Evolutionary conservation across 2,888 invertebrate genomes (phyloP).

Genomic region (Andrena marginata): DNA sequence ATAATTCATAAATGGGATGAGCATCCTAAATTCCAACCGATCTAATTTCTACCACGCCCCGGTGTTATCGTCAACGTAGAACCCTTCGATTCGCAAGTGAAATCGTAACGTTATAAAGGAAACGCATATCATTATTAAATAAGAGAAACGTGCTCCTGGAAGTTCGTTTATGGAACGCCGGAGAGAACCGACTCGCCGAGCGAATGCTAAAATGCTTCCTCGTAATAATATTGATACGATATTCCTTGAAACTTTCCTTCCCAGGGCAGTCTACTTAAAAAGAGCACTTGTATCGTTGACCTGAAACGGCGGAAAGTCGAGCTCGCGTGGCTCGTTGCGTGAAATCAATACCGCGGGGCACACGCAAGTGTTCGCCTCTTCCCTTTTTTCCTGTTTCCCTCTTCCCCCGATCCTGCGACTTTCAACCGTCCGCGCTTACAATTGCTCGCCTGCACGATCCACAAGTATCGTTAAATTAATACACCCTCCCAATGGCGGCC

Average conservation of each 20-base stretch:
- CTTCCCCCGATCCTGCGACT: conserved; percentile 15
- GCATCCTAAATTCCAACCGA: no score
- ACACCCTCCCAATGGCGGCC: not conserved
- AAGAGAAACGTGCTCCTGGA: not conserved
- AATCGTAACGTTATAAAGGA: no score
- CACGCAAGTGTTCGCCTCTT: conserved; percentile 71
- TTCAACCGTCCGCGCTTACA: conserved; percentile 1
- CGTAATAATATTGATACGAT: conserved; percentile 21
- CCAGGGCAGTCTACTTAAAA: conserved; percentile 31
- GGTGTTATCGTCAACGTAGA: no score
- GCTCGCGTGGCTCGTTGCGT: conserved; percentile 73
- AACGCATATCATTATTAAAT: no score
- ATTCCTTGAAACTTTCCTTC: conserved; percentile 37
- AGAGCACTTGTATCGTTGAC: conserved; percentile 54
- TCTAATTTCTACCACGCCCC: no score
- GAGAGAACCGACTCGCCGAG: no score
- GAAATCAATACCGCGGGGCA: conserved; percentile 70
- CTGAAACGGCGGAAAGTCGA: conserved; percentile 53
- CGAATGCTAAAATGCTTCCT: not conserved
- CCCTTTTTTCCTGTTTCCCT: conserved; percentile 31
- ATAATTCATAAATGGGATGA: not conserved
- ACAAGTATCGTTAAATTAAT: conserved; percentile 54
- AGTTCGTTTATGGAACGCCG: no score
- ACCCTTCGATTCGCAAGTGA: no score
- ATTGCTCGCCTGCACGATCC: not conserved